Conservation (phyloP, 37 sponge, comb jelly and placozoan species). For the Hexactinellida sp. region DNA sequence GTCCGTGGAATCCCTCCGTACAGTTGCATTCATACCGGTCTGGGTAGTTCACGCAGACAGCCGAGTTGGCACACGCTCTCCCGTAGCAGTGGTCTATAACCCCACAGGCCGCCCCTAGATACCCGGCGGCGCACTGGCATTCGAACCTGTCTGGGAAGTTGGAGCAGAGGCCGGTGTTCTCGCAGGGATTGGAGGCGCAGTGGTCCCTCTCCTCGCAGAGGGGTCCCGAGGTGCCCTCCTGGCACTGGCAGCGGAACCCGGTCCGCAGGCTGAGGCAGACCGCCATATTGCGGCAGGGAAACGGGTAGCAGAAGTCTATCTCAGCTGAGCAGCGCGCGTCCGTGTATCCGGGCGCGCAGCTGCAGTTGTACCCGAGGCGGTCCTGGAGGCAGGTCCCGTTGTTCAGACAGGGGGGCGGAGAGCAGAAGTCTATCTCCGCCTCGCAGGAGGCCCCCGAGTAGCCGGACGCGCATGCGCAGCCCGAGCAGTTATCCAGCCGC, state of each 20-base stretch:
- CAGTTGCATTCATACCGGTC: neutral
- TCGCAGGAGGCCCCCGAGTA: neutral
- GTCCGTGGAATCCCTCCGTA: neutral
- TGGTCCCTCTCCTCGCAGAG: neutral
- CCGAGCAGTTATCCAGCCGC: neutral
- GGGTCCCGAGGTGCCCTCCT: neutral
- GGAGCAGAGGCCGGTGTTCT: neutral
- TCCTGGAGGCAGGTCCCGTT: neutral
- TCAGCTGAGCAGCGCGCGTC: neutral
- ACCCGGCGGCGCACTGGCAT: neutral
- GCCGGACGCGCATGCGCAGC: neutral
- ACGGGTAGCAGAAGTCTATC: conserved; percentile 8
- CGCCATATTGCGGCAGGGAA: neutral
- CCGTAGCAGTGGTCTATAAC: neutral
- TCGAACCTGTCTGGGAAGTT: neutral
- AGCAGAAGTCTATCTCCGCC: neutral
- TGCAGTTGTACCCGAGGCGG: neutral
- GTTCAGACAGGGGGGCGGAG: neutral
- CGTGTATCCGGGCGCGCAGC: neutral
- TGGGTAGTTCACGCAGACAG: neutral
- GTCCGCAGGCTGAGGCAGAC: neutral
- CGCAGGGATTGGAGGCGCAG: neutral
- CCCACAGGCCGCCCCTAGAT: neutral
- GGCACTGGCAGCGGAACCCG: neutral
- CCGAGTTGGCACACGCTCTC: neutral